Evolutionary conservation across 2,797 vertebrate species (phyloP).

Genomic region (Falco columbarius): DNA sequence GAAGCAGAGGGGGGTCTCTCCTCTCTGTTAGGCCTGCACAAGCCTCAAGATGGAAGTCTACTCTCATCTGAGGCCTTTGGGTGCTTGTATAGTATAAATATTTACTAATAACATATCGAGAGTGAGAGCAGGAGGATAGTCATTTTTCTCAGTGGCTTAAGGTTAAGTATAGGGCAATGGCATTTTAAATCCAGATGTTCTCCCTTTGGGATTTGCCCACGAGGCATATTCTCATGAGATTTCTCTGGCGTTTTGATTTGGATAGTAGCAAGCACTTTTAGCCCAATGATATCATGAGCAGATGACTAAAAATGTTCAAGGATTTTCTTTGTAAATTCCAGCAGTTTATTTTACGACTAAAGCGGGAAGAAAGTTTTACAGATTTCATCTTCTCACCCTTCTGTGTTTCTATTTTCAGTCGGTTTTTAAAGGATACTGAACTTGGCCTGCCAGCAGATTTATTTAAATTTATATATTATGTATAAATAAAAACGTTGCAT

Average conservation of each 20-base stretch:
- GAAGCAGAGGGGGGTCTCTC: background rate
- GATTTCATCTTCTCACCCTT: constrained; percentile 54
- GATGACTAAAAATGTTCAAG: constrained; percentile 54
- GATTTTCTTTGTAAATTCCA: constrained; percentile 64
- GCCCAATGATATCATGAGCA: constrained; percentile 64
- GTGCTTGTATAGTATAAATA: constrained; percentile 53
- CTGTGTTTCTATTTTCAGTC: constrained; percentile 66
- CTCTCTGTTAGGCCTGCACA: background rate
- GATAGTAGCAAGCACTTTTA: constrained; percentile 67
- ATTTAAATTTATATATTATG: constrained; percentile 19
- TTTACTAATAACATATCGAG: constrained; percentile 64
- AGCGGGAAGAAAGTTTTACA: constrained; percentile 39
- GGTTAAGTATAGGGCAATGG: constrained; percentile 75
- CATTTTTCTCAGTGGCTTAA: constrained; percentile 73
- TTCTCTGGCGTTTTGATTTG: constrained; percentile 64
- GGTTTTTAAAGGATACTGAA: constrained; percentile 53
- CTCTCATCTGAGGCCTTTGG: constrained; percentile 30
- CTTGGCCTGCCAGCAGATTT: constrained; percentile 46
- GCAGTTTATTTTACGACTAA: constrained; percentile 54
- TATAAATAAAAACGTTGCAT: constrained; percentile 6
- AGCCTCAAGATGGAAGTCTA: constrained; percentile 33
- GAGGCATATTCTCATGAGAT: constrained; percentile 76
- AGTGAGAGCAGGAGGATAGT: constrained; percentile 63
- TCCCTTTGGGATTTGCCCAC: constrained; percentile 76
- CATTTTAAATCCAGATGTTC: constrained; percentile 77